A percentile compares a stretch with the other conserved stretches of the same genome.
Evolutionary conservation across 2,113 vertebrate genomes (phyloP).

Genomic region (human (Homo sapiens)): GRCh38 chr12:116656501-116657000

Average conservation of each 20-base stretch:
- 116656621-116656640: neutral
- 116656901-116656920: neutral
- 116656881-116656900: neutral
- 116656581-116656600: too few relatives aligned
- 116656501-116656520: neutral
- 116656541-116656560: neutral
- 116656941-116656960: neutral
- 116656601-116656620: neutral
- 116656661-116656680: rapidly evolving
- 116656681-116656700: neutral
- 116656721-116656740: rapidly evolving
- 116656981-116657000: neutral
- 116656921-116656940: neutral
- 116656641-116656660: neutral
- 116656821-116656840: neutral
- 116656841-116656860: neutral
- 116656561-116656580: neutral
- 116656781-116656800: rapidly evolving
- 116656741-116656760: neutral
- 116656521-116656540: neutral
- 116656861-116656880: neutral
- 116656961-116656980: neutral
- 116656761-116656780: neutral
- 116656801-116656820: neutral
- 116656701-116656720: neutral